These are phyloP conservation scores for Pheosia tremula DNA, from an alignment of 2,888 invertebrate genomes.

Conservation along the genomic window DNA sequence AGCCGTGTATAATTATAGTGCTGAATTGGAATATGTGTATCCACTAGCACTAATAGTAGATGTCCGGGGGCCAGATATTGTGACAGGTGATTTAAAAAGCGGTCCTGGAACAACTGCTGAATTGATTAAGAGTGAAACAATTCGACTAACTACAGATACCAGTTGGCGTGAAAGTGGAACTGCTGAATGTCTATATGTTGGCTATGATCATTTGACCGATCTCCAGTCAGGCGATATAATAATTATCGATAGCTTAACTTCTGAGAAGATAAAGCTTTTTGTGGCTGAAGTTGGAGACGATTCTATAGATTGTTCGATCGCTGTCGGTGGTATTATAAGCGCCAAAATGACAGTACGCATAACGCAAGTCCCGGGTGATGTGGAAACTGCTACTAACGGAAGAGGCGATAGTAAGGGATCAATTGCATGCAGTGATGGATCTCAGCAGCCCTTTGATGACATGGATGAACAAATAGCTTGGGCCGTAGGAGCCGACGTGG, in stretches of 20 bases:
- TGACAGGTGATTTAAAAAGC: slow-evolving; percentile 72
- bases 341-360: slow-evolving; percentile 81
- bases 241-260: slow-evolving; percentile 72
- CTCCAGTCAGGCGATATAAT: slow-evolving; percentile 78
- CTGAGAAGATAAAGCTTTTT: slow-evolving; percentile 65
- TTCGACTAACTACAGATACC: slow-evolving; percentile 79
- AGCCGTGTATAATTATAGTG: slow-evolving; percentile 78
- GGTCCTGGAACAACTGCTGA: slow-evolving; percentile 66
- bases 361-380: slow-evolving; percentile 77
- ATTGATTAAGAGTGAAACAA: slow-evolving; percentile 60
- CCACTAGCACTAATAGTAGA: slow-evolving; percentile 77
- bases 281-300: slow-evolving; percentile 71
- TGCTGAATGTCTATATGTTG: slow-evolving; percentile 81
- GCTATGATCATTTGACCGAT: slow-evolving; percentile 80
- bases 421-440: slow-evolving; percentile 81
- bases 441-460: slow-evolving; percentile 87
- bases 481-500: slow-evolving; percentile 74
- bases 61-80: slow-evolving; percentile 69
- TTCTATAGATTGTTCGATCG: slow-evolving; percentile 79
- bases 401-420: slow-evolving; percentile 75
- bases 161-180: slow-evolving; percentile 83
- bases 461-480: slow-evolving; percentile 78
- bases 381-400: slow-evolving; percentile 59
- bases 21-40: slow-evolving; percentile 75
- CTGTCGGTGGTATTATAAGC: slow-evolving; percentile 79